Evolutionary conservation across 2,797 vertebrate species (phyloP), one percentile per base, ranked within the genome.

Genomic region (Alauda arvensis): DNA sequence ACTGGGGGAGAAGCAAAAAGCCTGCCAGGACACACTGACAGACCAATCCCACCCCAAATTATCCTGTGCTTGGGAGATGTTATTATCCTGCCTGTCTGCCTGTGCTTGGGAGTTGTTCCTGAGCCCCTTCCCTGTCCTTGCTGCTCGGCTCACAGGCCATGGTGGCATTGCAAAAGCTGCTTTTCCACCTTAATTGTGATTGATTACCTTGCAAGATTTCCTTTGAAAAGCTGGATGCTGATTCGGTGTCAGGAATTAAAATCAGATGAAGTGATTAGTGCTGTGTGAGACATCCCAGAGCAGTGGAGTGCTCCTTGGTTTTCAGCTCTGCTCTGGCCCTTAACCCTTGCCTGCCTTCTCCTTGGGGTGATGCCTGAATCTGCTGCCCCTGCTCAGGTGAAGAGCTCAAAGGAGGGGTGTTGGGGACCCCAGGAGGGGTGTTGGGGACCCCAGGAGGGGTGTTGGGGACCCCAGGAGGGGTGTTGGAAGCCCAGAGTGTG

Each of bases 181-280:
- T 91, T 90, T 90, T 89, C 74, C 39, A 4, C 1, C 1, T 91
- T 95, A 93, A 92, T 92, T 90, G 88, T 93, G 91, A 94, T 94
- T 83, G 92, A 94, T 94, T 83, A 81, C 90, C 63, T 92, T 92
- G 90, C 92, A 87, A 81, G 91, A 42, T 92, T 91, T 81, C 79
- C 74, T 92, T 88, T 94, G 88, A 90, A 94, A 93, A 94, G 79
- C 90, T 85, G 21, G 93, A 29, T 81, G 82, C 79, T 67, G 84
- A 90, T 93, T 81, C 21, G 82, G 53, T 92, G 91, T 88, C 67
- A 67, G 79, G 79, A 93, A 87, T 94, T 85, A 93, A 90, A 92
- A 91, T 94, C 93, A 90, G 87, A 92, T 90, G 90, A 90, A 93
- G 92, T 78, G 82, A 83, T 95, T 74, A 88, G 86, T 20, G 88